Base-by-base conservation (phyloP, 2,113 vertebrate genomes). In the Neotragus moschatus region DNA sequence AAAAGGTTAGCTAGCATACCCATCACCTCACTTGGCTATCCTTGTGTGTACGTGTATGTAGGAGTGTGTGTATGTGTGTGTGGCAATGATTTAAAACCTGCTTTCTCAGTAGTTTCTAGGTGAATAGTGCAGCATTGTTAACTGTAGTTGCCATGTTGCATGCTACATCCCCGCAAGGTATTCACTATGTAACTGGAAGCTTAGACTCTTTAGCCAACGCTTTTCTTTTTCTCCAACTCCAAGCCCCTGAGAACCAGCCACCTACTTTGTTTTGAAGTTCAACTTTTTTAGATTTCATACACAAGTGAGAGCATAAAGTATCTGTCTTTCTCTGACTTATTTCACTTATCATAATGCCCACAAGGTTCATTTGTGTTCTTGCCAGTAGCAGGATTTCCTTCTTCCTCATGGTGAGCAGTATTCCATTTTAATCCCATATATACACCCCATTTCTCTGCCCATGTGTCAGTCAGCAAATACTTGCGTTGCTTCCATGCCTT, bases 91-190 rank as follows among this genome's bases (percentile, higher is more conserved):
- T 14, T 43, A 51, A 61, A 56, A 79, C 87, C 49, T 19, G 16
- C 36, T 5, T 39, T 88, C 58, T 21, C 26, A 12, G 60, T 49
- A 15, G 36, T 26, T 75, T 28, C 23, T 2, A 14, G 14, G 75
- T 12, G 10, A 15, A 23, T 23, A 3, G 47, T 5, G 4, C 63
- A 16, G 43, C 5, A 11, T 26, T 30, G 25, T 7, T 45, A 12
- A 14, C 14, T 19, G 4, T 6, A 7, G 16, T 33, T 3, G 0
- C 25, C 66, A 10, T 30, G 39, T 43, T 11, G 25, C 6, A 6
- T 1, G 4, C 9, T 13, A 56, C 12, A 39, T 2, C 23, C 66
- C 45, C 25, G 33, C 55, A 61, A 51, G 0, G 0, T 4, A 8
- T 33, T 21, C 13, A 3, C 30, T 36, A n/a, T n/a, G 7, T 17